Base-by-base conservation (phyloP, 2,113 vertebrate species). In the Danionella cerebrum region DNA sequence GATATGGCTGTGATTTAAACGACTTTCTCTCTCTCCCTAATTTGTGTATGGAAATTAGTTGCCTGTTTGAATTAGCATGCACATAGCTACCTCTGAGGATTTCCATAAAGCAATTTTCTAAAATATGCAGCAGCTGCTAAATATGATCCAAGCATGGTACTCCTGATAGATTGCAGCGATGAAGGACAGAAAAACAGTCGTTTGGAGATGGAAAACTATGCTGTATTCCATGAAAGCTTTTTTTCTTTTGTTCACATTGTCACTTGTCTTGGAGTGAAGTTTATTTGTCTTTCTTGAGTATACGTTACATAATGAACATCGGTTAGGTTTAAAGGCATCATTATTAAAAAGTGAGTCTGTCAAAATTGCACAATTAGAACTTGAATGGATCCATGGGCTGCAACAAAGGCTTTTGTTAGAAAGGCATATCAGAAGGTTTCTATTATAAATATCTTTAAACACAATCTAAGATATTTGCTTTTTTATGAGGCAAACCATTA, bases 41-140 rank as follows among this genome's bases (percentile, higher is more conserved):
- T 60, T 70, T 65, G 67, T 57, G 41, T 54, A 58, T 75, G 31
- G 38, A 75, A 67, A 71, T 75, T 42, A 65, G 51, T 39, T 38
- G 67, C 54, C 60, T 25, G 16, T 21, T 16, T 64, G 27, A 68
- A 68, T 75, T 68, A 63, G 47, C 35, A 68, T 75, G 64, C 69
- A 22, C 35, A 52, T 24, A 58, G 64, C 51, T 38, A 44, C 42
- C 42, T 50, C 42, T 13, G 42, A 64, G 39, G 38, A 51, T 55
- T 55, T 51, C 4, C 53, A 54, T 44, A 19, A 57, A 11, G 27
- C 42, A 63, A 36, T 67, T 42, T 58, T 38, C 14, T 24, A 52
- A 67, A 24, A 55, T 27, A 13, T 71, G 35, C 58, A 50, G 35
- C 42, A 63, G 71, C 41, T 63, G 25, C 29, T 57, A 38, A 59